phyloP scores from a whole-genome alignment of 1,140 invertebrate genomes.

The Neotoxoptera formosana region DNA sequence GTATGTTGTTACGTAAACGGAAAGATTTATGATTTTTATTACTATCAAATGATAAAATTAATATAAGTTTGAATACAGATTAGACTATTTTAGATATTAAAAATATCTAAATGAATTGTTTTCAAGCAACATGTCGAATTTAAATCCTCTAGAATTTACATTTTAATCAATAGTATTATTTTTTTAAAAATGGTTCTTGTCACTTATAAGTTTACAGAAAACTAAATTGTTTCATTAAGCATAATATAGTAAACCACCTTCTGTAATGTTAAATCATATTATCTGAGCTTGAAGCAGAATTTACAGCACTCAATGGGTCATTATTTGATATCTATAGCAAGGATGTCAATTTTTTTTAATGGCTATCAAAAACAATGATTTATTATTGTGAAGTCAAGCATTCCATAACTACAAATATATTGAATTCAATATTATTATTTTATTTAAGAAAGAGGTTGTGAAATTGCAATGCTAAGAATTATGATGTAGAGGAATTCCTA shows the following conservation, averaged over 20 bases:
- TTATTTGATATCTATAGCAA: not conserved
- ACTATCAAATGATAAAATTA: not conserved
- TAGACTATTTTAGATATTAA: not conserved
- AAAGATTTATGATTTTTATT: no score
- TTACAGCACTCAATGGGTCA: not conserved
- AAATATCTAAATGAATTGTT: not conserved
- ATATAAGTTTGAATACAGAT: not conserved
- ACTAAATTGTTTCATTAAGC: not conserved
- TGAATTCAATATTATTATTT: not conserved
- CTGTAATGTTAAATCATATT: not conserved
- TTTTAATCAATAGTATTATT: not conserved
- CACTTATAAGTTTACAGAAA: not conserved
- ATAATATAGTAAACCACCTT: not conserved
- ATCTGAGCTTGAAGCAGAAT: not conserved
- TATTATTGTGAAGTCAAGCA: not conserved
- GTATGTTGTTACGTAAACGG: no score
- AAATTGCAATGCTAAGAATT: not conserved
- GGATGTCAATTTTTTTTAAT: no score
- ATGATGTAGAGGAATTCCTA: constrained; percentile 12
- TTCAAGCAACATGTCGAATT: not conserved
- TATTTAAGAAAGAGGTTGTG: not conserved
- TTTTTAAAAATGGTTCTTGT: not conserved
- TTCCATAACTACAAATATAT: not conserved
- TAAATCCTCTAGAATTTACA: not conserved
- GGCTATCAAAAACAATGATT: not conserved